phyloP scores from a whole-genome alignment of 2,888 invertebrate species.

The Epinotia bilunana region DNA sequence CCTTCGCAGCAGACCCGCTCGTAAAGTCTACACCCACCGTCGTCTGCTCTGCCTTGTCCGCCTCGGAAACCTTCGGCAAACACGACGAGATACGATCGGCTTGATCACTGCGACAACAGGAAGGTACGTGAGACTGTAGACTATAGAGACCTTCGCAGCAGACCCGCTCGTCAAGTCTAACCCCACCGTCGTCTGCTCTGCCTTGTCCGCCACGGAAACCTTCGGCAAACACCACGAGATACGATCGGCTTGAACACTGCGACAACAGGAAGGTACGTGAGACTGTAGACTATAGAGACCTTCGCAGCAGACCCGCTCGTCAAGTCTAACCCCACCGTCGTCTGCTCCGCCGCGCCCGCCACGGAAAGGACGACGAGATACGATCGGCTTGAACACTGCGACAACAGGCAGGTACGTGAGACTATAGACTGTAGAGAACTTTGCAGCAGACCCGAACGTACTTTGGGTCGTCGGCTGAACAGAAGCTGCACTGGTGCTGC shows the following conservation, averaged over 20 bases:
- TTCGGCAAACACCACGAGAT: background rate
- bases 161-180: background rate
- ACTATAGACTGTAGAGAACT: too few species aligned
- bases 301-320: too few species aligned
- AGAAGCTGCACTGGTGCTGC: too few species aligned
- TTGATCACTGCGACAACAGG: background rate
- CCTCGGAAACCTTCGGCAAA: background rate
- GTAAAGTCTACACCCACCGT: background rate
- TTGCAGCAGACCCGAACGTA: too few species aligned
- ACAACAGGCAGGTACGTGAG: too few species aligned
- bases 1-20: constrained; percentile 75
- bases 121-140: background rate
- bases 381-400: background rate
- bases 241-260: too few species aligned
- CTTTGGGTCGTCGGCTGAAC: too few species aligned
- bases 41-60: background rate
- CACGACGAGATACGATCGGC: background rate
- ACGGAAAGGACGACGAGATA: background rate
- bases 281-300: too few species aligned
- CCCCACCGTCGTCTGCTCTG: too few species aligned
- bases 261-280: too few species aligned
- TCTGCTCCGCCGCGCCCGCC: too few species aligned
- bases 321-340: too few species aligned
- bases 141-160: background rate
- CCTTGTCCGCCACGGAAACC: background rate